Evolutionary conservation across 2,113 vertebrate genomes (phyloP), one percentile per base, ranked within the genome.

Genomic region (Rhizomys pruinosus): DNA sequence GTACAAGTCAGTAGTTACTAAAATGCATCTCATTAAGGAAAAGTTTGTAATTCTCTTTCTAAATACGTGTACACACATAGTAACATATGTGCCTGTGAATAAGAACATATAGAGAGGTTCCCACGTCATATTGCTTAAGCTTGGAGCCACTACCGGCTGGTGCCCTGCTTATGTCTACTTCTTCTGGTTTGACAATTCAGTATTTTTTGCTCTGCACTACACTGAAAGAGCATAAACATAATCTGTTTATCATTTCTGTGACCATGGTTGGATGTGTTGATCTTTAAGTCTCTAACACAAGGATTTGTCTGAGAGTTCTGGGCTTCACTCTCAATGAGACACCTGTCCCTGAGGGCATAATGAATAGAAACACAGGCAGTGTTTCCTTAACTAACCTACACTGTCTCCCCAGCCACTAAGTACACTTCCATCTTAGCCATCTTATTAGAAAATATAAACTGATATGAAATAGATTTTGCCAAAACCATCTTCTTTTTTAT

Each of bases 191-290:
- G 17, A 32, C 4, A 66, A 61, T 47, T 44, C 69, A 47, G 19
- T 3, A 32, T 47, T 44, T 20, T 44, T n/a, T 47, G 20, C 15
- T 39, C 16, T 61, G 32, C 22, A 32, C 32, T 9, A 8, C 2
- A 3, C 27, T n/a, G 42, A 72, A 47, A 20, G 55, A 81, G 73
- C 23, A 68, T 23, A 34, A 27, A 64, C 37, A 15, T 17, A 59
- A 84, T 12, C 11, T 7, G 32, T 10, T 76, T 72, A 5, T 52
- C 7, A 55, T 19, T 37, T 47, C 39, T n/a, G 2, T 22, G 47
- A 81, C 23, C 3, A 0, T 23, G 25, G 63, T 0, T 0, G 59
- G 29, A 17, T 59, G 32, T 69, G 71, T 39, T 29, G 29, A 79
- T 37, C 37, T 61, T 85, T 25, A 80, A 22, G 8, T 77, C 63